Conservation (phyloP, 1,140 invertebrate species). For the Panonychus citri region DNA sequence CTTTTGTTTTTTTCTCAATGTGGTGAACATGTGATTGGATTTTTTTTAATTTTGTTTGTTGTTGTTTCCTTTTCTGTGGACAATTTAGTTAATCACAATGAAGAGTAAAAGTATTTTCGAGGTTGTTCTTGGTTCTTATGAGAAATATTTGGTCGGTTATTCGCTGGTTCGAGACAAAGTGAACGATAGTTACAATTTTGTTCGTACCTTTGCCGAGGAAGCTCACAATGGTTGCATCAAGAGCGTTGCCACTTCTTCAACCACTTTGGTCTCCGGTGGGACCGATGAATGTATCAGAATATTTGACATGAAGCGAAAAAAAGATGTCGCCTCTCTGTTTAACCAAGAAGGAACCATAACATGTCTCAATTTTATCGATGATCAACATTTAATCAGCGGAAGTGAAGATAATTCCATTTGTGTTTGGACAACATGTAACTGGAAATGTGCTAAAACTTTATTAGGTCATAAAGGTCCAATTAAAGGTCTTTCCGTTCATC, state of each 20-base stretch:
- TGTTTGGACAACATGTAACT: conserved; percentile 52
- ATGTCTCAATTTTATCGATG: conserved; percentile 44
- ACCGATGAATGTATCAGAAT: conserved; percentile 70
- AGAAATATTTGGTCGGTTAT: not conserved
- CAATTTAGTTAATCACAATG: too few species aligned
- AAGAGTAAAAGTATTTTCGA: too few species aligned
- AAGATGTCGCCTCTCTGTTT: conserved; percentile 48
- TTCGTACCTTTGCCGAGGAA: conserved; percentile 59
- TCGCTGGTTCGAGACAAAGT: not conserved
- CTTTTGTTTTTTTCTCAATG: too few species aligned
- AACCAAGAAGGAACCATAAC: conserved; percentile 58
- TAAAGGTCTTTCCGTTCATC: conserved; percentile 37
- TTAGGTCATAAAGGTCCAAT: conserved; percentile 24
- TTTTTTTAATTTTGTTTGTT: too few species aligned
- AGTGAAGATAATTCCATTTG: conserved; percentile 61
- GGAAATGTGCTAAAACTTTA: conserved; percentile 32
- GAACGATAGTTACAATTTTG: conserved; percentile 19
- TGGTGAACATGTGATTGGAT: too few species aligned
- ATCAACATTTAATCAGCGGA: conserved; percentile 50
- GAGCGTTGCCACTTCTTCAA: conserved; percentile 38
- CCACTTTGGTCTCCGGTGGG: conserved; percentile 58
- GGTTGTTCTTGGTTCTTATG: not conserved
- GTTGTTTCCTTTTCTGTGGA: too few species aligned
- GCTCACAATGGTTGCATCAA: conserved; percentile 55
- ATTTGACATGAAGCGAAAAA: conserved; percentile 50